Evolutionary conservation across 2,888 invertebrate genomes (phyloP).

Genomic region (Patella caerulea): DNA sequence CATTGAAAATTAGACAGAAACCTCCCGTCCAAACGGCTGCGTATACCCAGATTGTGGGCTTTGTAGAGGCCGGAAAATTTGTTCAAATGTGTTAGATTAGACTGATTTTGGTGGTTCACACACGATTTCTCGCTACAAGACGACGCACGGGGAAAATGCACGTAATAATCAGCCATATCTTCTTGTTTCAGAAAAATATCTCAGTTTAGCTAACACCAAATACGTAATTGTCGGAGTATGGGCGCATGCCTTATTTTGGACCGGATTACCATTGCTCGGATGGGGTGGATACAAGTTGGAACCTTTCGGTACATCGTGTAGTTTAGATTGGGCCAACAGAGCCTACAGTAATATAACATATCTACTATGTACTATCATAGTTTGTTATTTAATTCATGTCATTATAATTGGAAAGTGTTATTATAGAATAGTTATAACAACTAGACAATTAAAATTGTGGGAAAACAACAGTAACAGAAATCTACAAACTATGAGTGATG

Average conservation of each 20-base stretch:
- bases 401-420: slow-evolving; percentile 38
- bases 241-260: slow-evolving; percentile 39
- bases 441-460: slow-evolving; percentile 13
- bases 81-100: no score
- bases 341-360: slow-evolving; percentile 32
- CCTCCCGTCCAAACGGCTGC: no score
- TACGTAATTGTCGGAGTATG: slow-evolving; percentile 27
- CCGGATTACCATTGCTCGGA: slow-evolving; percentile 42
- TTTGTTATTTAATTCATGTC: slow-evolving; percentile 35
- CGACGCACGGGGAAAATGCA: not conserved
- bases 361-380: slow-evolving; percentile 28
- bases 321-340: slow-evolving; percentile 40
- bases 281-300: slow-evolving; percentile 48
- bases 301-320: slow-evolving; percentile 47
- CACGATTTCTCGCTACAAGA: no score
- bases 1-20: no score
- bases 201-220: slow-evolving; percentile 18
- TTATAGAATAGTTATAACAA: slow-evolving; percentile 19
- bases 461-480: slow-evolving; percentile 4
- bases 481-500: slow-evolving; percentile 14
- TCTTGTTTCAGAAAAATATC: slow-evolving; percentile 25
- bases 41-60: no score
- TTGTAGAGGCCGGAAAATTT: no score
- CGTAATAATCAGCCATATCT: not conserved
- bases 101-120: no score